A percentile compares a stretch with the other conserved stretches of the same genome.
Conservation (phyloP, 2,888 invertebrate genomes). For the Lepidochrysops patricia region DNA sequence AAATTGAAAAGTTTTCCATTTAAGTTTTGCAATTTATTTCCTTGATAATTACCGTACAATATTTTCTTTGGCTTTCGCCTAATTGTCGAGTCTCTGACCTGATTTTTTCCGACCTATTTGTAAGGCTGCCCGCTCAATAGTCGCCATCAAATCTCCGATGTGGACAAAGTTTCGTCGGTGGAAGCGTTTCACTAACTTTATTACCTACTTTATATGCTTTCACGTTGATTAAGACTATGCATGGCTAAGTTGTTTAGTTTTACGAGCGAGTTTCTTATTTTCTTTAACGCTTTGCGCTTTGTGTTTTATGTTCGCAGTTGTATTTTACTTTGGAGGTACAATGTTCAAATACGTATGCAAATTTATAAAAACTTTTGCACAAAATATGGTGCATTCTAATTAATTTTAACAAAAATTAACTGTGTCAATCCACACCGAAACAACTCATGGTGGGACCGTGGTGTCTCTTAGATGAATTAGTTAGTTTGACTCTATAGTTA, state of each 20-base stretch:
- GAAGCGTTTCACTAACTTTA: conserved; percentile 7
- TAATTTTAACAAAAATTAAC: too few species aligned
- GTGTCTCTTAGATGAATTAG: too few species aligned
- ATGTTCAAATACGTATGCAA: background rate
- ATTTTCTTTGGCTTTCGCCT: conserved; percentile 12
- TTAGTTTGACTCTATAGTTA: too few species aligned
- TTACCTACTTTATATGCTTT: conserved; percentile 12
- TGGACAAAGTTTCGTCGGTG: conserved; percentile 6
- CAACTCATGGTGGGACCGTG: too few species aligned
- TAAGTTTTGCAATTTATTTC: background rate
- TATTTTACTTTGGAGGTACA: background rate
- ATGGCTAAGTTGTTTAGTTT: background rate
- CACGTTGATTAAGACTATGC: conserved; percentile 8
- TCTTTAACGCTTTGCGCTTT: background rate
- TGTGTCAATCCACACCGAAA: too few species aligned
- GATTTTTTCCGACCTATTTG: conserved; percentile 38
- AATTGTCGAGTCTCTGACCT: conserved; percentile 14
- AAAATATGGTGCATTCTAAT: too few species aligned
- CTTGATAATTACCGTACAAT: background rate
- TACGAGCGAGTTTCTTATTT: background rate
- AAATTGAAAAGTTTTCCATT: background rate
- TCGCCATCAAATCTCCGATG: conserved; percentile 44
- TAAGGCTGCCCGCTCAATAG: conserved; percentile 37
- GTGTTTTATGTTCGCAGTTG: background rate
- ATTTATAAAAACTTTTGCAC: too few species aligned